These are phyloP conservation scores for Drosophila malerkotliana DNA, from an alignment of 1,140 invertebrate genomes.

Conservation along the genomic window DNA sequence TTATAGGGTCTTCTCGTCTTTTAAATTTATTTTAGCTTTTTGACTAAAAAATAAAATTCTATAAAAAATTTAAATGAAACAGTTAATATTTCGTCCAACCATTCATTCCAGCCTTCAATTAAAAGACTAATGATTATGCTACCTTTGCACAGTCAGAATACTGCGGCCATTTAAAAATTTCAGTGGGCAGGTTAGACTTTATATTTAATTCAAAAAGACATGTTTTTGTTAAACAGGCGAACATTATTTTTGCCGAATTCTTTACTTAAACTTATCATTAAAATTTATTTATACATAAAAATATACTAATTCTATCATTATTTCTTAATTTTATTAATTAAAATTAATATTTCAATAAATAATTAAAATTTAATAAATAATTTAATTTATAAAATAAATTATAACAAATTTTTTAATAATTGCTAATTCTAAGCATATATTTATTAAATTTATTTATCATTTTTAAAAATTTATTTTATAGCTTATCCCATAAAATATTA, in stretches of 20 bases:
- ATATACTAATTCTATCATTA: constrained; percentile 86
- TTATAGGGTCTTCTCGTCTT: constrained; percentile 86
- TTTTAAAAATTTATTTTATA: too few species aligned
- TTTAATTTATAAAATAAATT: too few species aligned
- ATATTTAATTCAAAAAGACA: constrained; percentile 86
- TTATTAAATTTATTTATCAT: too few species aligned
- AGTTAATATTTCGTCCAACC: constrained; percentile 85
- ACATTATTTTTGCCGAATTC: constrained; percentile 88
- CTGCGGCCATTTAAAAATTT: constrained; percentile 85
- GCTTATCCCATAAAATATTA: too few species aligned
- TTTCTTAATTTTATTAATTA: constrained; percentile 79
- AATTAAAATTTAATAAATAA: constrained; percentile 84
- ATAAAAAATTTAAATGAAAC: constrained; percentile 84
- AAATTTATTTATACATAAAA: constrained; percentile 70
- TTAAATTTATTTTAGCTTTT: constrained; percentile 87
- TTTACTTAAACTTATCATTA: constrained; percentile 84
- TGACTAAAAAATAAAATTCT: constrained; percentile 86
- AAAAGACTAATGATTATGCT: constrained; percentile 88
- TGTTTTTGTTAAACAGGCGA: constrained; percentile 91
- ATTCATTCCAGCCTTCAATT: constrained; percentile 88
- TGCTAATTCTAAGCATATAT: too few species aligned
- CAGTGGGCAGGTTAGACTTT: constrained; percentile 86
- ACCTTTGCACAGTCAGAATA: constrained; percentile 69
- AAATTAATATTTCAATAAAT: constrained; percentile 84
- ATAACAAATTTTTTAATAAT: too few species aligned